These are phyloP conservation scores for Ceyx margarethae DNA, from an alignment of 2,113 vertebrate species.

Conservation along the genomic window DNA sequence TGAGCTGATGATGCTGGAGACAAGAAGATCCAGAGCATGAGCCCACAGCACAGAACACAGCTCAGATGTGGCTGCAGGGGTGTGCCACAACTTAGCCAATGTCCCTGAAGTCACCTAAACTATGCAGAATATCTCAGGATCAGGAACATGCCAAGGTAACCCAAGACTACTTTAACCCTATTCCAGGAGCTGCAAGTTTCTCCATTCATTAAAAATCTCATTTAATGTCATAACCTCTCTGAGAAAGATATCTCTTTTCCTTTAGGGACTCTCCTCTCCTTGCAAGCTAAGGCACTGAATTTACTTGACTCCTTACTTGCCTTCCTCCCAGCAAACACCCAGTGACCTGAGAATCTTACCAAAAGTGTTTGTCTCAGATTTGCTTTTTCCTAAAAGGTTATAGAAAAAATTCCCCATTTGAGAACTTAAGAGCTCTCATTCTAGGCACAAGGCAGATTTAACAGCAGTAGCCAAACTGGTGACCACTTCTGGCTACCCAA, in stretches of 20 bases:
- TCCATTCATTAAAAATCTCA: neutral
- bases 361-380: neutral
- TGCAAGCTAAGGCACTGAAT: neutral
- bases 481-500: neutral
- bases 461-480: neutral
- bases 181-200: neutral
- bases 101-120: neutral
- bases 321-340: neutral
- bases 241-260: neutral
- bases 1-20: neutral
- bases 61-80: neutral
- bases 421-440: neutral
- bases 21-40: neutral
- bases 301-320: neutral
- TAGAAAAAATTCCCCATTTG: neutral
- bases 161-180: neutral
- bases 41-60: neutral
- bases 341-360: neutral
- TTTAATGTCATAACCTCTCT: neutral
- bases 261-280: neutral
- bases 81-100: neutral
- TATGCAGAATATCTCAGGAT: fast-evolving
- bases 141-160: neutral
- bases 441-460: neutral
- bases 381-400: neutral